These are phyloP conservation scores for Ceratotherium simum DNA, from an alignment of 2,113 vertebrate species.

Conservation along the genomic window DNA sequence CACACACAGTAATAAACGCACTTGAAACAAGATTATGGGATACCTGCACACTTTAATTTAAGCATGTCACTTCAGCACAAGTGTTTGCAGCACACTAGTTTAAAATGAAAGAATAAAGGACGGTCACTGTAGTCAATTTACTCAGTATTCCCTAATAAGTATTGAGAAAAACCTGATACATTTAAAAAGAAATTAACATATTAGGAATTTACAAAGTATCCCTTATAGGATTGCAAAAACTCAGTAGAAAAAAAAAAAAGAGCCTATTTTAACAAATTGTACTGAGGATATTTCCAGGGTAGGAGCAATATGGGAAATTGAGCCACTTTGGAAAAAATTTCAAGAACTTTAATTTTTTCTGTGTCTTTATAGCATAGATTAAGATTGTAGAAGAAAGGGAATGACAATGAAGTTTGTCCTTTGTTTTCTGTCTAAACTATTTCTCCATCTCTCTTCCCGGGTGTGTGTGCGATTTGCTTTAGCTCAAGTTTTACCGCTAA, in stretches of 20 bases:
- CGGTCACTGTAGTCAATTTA: neutral
- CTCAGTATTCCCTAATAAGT: neutral
- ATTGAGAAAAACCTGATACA: neutral
- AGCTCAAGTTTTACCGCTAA: conserved; percentile 7
- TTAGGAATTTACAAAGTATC: conserved; percentile 15
- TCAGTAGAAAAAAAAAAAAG: neutral
- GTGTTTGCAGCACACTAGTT: neutral
- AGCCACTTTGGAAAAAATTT: neutral
- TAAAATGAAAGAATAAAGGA: neutral
- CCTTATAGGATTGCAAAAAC: neutral
- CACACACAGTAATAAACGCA: neutral
- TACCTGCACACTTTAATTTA: conserved; percentile 20
- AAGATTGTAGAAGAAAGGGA: neutral
- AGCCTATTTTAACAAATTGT: neutral
- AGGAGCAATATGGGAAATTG: neutral
- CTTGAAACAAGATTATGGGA: neutral
- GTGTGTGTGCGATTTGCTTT: neutral
- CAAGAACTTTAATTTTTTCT: neutral
- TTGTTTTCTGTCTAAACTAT: neutral
- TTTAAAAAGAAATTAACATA: conserved; percentile 29
- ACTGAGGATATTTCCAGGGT: neutral
- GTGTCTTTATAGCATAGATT: neutral
- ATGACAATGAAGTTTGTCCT: neutral
- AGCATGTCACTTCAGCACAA: neutral
- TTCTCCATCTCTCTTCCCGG: neutral